Conservation (phyloP, 2,888 invertebrate genomes). For the Lydus trimaculatus region DNA sequence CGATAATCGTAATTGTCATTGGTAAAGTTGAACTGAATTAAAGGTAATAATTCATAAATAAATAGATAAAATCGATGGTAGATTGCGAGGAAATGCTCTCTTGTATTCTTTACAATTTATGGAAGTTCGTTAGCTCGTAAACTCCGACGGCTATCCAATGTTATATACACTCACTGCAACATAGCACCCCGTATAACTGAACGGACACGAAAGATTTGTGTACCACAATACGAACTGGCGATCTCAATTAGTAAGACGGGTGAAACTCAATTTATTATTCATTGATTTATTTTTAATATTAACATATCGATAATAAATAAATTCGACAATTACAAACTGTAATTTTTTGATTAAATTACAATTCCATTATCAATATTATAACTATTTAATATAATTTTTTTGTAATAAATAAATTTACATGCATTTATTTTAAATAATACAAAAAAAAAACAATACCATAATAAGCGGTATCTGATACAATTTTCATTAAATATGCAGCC, state of each 20-base stretch:
- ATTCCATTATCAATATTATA: too few relatives aligned
- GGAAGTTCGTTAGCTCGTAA: slow-evolving; percentile 58
- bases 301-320: neutral
- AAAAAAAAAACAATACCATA: neutral
- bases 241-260: slow-evolving; percentile 45
- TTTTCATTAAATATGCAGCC: neutral
- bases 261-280: slow-evolving; percentile 20
- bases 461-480: slow-evolving; percentile 1
- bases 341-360: neutral
- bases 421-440: neutral
- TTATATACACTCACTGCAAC: slow-evolving; percentile 52
- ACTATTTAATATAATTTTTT: neutral
- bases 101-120: slow-evolving; percentile 55
- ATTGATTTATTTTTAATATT: too few relatives aligned
- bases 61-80: slow-evolving; percentile 54
- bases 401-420: neutral
- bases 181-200: slow-evolving; percentile 57
- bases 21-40: slow-evolving; percentile 49
- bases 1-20: slow-evolving; percentile 51
- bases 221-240: slow-evolving; percentile 37
- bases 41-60: slow-evolving; percentile 53
- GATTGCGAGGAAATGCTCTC: slow-evolving; percentile 45
- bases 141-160: slow-evolving; percentile 55
- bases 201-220: slow-evolving; percentile 41
- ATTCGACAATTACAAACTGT: neutral